Base-by-base conservation (phyloP, 2,888 invertebrate species). In the Acrobasis consociella region DNA sequence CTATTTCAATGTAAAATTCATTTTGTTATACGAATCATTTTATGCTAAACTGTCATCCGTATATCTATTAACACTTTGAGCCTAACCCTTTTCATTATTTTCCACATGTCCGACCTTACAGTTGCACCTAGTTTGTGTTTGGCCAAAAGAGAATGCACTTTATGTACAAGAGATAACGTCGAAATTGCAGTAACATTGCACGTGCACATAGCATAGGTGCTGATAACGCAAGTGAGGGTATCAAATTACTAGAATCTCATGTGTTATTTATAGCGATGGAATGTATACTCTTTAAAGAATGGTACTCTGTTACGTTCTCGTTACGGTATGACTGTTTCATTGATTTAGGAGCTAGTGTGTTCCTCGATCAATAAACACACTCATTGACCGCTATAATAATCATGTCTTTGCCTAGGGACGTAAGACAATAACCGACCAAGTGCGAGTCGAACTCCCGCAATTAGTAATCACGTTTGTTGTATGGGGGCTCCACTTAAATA, bases 161-260 rank as follows among this genome's bases (percentile, higher is more conserved):
- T 52, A 52, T n/a, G 1, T 1, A 52, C 31, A 52, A 13, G 8
- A 7, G 13, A 52, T n/a, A 52, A 9, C 13, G 52, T 52, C 7
- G 13, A 52, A 52, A 52, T 11, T 13, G 22, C 52, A 52, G 13
- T 22, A 17, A 17, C 46, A 7, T 46, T 46, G 7, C 46, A 13
- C 11, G n/a, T 13, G 46, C 46, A 11, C 22, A 17, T 51, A 5
- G 17, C 9, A n/a, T 51, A 22, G 37, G 53, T 8, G 17, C 13
- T 56, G 55, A 56, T 56, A 56, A 17, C 17, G 16, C 39, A 56
- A 56, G 39, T 56, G 16, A 10, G 9, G 37, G 16, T 17, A 42
- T 56, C 39, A 42, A 17, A 42, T 56, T 38, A 16, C 37, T 39
- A 59, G 49, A 59, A 64, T 59, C 58, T 51, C 58, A 58, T 39